These are phyloP conservation scores for Chironex yamaguchii DNA, from an alignment of 30 jellyfish, hydroid and myxozoan species.

Conservation along the genomic window DNA sequence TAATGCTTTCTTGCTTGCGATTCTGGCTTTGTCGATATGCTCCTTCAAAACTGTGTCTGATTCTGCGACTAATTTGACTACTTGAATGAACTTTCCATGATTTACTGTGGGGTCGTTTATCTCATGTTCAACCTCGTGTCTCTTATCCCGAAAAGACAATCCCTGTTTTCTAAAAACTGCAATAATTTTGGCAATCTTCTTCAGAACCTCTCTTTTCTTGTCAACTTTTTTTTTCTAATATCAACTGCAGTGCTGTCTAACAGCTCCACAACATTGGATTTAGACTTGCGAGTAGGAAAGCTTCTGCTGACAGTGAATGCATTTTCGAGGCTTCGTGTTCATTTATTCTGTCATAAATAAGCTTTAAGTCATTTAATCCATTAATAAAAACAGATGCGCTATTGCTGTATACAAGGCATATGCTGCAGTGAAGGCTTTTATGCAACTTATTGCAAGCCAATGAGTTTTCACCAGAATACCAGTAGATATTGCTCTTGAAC, in stretches of 20 bases:
- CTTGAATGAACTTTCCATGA: too few relatives aligned
- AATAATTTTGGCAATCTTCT: too few relatives aligned
- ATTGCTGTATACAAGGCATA: conserved; percentile 24
- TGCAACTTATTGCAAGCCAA: conserved; percentile 17
- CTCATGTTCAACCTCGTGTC: too few relatives aligned
- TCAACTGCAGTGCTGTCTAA: conserved; percentile 36
- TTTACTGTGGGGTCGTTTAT: too few relatives aligned
- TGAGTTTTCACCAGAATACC: conserved; percentile 11
- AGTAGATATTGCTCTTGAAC: conserved; percentile 20
- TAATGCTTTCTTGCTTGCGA: too few relatives aligned
- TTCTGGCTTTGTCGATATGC: too few relatives aligned
- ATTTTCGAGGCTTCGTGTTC: background rate
- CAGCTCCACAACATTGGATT: conserved; percentile 15
- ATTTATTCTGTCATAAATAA: background rate
- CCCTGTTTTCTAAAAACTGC: too few relatives aligned
- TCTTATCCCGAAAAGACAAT: too few relatives aligned
- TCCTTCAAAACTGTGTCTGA: too few relatives aligned
- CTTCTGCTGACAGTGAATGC: background rate
- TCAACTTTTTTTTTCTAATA: background rate
- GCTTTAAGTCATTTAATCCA: conserved; percentile 20
- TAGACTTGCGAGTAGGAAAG: background rate
- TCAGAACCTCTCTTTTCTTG: too few relatives aligned
- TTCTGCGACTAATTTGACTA: conserved; percentile 14
- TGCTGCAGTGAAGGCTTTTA: conserved; percentile 31
- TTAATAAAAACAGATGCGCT: background rate